A percentile compares a stretch with the other conserved stretches of the same genome.
Evolutionary conservation across 2,888 invertebrate species (phyloP).

Genomic region (Zygothrica quintamaculata): DNA sequence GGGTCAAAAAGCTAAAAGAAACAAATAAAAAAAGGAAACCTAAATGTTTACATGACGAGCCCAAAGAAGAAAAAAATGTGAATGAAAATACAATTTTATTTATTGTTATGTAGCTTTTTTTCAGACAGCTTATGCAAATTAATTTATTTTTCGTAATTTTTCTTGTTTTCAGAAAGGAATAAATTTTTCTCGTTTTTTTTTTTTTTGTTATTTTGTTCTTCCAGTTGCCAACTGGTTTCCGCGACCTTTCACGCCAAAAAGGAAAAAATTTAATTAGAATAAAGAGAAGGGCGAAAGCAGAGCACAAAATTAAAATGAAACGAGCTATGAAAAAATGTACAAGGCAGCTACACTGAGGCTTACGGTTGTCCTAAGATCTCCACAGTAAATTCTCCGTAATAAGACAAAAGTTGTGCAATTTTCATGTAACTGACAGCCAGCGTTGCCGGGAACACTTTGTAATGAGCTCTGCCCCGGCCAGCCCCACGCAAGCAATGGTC

Average conservation of each 20-base stretch:
- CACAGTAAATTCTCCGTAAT: constrained; percentile 66
- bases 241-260: constrained; percentile 40
- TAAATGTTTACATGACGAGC: constrained; percentile 52
- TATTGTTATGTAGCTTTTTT: constrained; percentile 76
- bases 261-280: constrained; percentile 80
- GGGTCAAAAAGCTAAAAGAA: constrained; percentile 28
- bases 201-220: constrained; percentile 55
- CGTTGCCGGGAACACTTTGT: constrained; percentile 54
- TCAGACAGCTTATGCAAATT: constrained; percentile 78
- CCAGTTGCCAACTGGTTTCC: constrained; percentile 32
- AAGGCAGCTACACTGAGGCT: constrained; percentile 36
- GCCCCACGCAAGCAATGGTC: constrained; percentile 30
- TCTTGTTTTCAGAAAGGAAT: constrained; percentile 78
- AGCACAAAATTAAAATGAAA: constrained; percentile 60
- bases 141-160: constrained; percentile 82
- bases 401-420: constrained; percentile 80
- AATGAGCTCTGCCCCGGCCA: constrained; percentile 59
- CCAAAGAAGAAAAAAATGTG: constrained; percentile 44
- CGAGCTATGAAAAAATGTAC: constrained; percentile 22
- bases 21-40: constrained; percentile 11
- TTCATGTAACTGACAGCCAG: constrained; percentile 80
- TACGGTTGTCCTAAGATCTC: constrained; percentile 50
- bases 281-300: constrained; percentile 61
- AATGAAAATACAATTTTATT: constrained; percentile 78
- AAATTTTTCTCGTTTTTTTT: constrained; percentile 71